Evolutionary conservation across 2,797 vertebrate species (phyloP).

Genomic region (Rhinatrema bivittatum): DNA sequence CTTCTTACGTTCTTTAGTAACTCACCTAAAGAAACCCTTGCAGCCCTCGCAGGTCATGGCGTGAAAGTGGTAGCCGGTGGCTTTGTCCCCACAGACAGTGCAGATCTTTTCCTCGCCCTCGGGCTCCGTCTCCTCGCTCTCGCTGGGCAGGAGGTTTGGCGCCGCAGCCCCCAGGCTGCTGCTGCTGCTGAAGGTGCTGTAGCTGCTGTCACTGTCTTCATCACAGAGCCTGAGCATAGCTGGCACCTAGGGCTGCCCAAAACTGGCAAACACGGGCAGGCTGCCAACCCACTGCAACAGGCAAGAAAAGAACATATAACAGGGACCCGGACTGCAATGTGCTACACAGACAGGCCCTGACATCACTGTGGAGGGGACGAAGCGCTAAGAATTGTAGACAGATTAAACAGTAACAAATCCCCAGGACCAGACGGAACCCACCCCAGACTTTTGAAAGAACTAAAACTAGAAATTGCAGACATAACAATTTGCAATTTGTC

Average conservation of each 20-base stretch:
- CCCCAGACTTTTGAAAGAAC: too few relatives aligned
- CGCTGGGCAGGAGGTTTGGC: not conserved
- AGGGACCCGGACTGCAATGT: too few relatives aligned
- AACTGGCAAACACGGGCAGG: not conserved
- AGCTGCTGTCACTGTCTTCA: conserved; percentile 1
- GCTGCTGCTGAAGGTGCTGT: conserved; percentile 2
- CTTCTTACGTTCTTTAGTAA: not conserved
- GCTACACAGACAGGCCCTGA: too few relatives aligned
- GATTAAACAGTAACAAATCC: too few relatives aligned
- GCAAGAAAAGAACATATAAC: too few relatives aligned
- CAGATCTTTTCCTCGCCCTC: conserved; percentile 25
- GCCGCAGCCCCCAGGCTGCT: not conserved
- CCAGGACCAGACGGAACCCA: too few relatives aligned
- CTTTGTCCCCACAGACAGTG: conserved; percentile 41
- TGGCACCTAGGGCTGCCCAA: not conserved
- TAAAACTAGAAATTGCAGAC: too few relatives aligned
- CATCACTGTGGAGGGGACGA: too few relatives aligned
- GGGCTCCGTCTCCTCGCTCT: not conserved
- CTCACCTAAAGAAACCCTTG: conserved; percentile 50
- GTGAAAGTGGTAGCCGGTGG: conserved; percentile 49
- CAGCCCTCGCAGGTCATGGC: conserved; percentile 46
- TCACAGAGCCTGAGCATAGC: conserved; percentile 5
- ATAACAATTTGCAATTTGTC: too few relatives aligned
- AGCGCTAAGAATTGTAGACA: too few relatives aligned
- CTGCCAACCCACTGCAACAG: accelerated